Percentiles rank a stretch among this genome's conserved stretches.
phyloP scores from a whole-genome alignment of 2,888 invertebrate genomes.

The Bimastos eiseni region DNA sequence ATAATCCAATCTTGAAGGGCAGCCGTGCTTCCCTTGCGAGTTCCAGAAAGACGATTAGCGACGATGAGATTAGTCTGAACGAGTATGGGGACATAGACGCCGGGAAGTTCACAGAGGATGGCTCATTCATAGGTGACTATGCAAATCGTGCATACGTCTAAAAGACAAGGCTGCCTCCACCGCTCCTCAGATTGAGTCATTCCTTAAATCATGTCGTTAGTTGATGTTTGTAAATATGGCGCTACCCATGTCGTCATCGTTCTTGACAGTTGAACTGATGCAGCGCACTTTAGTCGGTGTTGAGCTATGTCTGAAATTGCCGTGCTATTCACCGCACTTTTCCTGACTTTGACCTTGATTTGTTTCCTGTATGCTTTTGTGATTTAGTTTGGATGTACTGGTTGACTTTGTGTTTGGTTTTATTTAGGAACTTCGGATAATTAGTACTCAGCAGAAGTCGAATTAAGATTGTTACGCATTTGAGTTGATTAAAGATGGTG shows the following conservation, averaged over 20 bases:
- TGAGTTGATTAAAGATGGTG: background rate
- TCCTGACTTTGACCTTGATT: background rate
- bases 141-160: slow-evolving; percentile 7
- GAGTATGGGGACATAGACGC: slow-evolving; percentile 92
- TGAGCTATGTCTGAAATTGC: background rate
- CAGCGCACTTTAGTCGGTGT: background rate
- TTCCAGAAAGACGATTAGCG: slow-evolving; percentile 60
- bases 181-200: slow-evolving; percentile 7
- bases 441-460: background rate
- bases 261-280: background rate
- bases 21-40: slow-evolving; percentile 64
- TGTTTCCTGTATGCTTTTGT: background rate
- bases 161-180: background rate
- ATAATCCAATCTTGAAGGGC: slow-evolving; percentile 45
- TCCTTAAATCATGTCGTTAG: background rate
- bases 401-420: background rate
- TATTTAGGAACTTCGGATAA: background rate
- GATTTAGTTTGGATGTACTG: background rate
- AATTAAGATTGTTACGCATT: background rate
- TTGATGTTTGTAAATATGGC: background rate
- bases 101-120: slow-evolving; percentile 95
- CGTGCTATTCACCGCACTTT: background rate
- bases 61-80: slow-evolving; percentile 96
- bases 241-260: background rate
- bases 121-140: slow-evolving; percentile 32